Evolutionary conservation across 2,888 invertebrate species (phyloP).

Genomic region (Hemistola chrysoprasaria): DNA sequence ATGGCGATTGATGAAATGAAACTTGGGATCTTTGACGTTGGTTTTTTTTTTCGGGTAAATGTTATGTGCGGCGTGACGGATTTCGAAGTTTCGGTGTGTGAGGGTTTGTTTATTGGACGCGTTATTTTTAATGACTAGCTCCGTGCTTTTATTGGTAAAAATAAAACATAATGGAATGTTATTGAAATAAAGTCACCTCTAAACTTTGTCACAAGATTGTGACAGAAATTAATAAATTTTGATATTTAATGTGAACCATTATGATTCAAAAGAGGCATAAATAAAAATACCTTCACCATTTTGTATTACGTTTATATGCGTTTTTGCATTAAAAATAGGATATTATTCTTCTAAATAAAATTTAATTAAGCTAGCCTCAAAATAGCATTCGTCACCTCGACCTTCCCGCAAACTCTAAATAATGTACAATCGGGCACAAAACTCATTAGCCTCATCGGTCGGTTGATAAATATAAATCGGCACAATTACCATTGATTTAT

Average conservation of each 20-base stretch:
- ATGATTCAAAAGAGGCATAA: too few species aligned
- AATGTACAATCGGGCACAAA: slow-evolving; percentile 48
- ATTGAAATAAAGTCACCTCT: background rate
- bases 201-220: slow-evolving; percentile 1
- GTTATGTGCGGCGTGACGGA: slow-evolving; percentile 10
- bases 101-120: slow-evolving; percentile 11
- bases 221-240: too few species aligned
- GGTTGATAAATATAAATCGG: slow-evolving; percentile 75
- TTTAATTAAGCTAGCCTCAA: background rate
- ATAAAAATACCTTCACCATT: too few species aligned
- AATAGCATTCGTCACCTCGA: slow-evolving; percentile 15
- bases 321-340: too few species aligned
- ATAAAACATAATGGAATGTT: slow-evolving; percentile 16
- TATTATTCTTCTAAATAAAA: too few species aligned
- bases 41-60: slow-evolving; percentile 1
- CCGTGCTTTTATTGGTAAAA: slow-evolving; percentile 12
- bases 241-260: too few species aligned
- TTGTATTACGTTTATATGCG: too few species aligned
- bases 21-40: slow-evolving; percentile 7
- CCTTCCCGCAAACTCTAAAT: slow-evolving; percentile 29
- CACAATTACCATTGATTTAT: slow-evolving; percentile 73
- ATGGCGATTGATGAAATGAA: slow-evolving; percentile 50
- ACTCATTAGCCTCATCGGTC: slow-evolving; percentile 50
- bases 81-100: slow-evolving; percentile 7
- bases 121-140: slow-evolving; percentile 18